Evolutionary conservation across 2,888 invertebrate genomes (phyloP).

Genomic region (Phanerotoma sp.): DNA sequence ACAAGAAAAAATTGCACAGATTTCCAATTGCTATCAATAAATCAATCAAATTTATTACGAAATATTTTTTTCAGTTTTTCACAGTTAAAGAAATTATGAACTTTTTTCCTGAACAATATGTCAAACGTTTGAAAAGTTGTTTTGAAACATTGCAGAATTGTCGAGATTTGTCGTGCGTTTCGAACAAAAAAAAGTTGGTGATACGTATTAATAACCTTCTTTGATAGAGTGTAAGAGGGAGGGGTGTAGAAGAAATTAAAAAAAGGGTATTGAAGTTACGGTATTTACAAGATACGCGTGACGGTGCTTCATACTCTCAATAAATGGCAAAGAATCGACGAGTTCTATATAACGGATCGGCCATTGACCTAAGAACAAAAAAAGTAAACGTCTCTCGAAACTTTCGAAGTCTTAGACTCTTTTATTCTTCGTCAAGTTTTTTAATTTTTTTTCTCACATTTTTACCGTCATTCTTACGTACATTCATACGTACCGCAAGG

Average conservation of each 20-base stretch:
- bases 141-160: no score
- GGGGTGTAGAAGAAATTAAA: not conserved
- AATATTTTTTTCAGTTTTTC: no score
- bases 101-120: no score
- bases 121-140: no score
- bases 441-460: not conserved
- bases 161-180: no score
- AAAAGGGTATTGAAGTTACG: conserved; percentile 6
- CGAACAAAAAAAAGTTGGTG: conserved; percentile 13
- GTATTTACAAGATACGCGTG: conserved; percentile 14
- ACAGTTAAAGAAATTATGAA: no score
- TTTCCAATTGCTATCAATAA: no score
- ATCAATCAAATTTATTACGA: no score
- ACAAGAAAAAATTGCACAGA: no score
- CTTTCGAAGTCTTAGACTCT: not conserved
- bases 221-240: conserved; percentile 1
- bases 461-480: not conserved
- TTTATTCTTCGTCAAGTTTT: not conserved
- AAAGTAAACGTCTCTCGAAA: not conserved
- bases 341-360: conserved; percentile 19
- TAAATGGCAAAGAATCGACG: conserved; percentile 2
- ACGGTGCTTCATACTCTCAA: conserved; percentile 7
- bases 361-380: conserved; percentile 14
- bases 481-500: not conserved
- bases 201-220: conserved; percentile 16